Percentiles rank a stretch among this genome's conserved stretches.
phyloP scores from a whole-genome alignment of 2,113 vertebrate species.

The Potamarius usumacintae region DNA sequence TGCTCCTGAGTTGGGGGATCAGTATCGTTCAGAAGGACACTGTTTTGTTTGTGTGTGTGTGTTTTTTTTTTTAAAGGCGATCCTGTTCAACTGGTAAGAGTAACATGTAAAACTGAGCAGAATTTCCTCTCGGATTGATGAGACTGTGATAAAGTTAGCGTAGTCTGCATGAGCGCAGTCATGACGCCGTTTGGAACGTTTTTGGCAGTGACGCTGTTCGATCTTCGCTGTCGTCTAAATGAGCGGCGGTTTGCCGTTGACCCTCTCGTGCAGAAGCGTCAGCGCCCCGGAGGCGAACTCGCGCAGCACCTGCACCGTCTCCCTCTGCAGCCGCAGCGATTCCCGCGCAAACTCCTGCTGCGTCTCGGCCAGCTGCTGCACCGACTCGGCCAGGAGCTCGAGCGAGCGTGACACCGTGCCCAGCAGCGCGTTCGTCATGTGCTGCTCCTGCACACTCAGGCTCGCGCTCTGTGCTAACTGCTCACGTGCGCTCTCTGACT shows the following conservation, averaged over 20 bases:
- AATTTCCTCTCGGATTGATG: background rate
- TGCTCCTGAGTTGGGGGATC: background rate
- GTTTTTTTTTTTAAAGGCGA: background rate
- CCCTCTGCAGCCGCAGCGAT: constrained; percentile 74
- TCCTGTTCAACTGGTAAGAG: background rate
- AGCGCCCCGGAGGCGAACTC: constrained; percentile 74
- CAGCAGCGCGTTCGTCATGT: constrained; percentile 71
- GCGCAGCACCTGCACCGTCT: constrained; percentile 74
- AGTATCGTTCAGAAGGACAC: background rate
- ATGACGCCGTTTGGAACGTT: background rate
- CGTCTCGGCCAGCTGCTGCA: constrained; percentile 76
- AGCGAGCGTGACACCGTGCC: constrained; percentile 74
- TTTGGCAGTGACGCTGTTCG: background rate
- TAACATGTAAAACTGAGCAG: background rate
- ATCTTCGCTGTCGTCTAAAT: constrained; percentile 6
- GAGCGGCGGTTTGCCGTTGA: constrained; percentile 74
- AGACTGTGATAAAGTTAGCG: background rate
- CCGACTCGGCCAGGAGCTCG: constrained; percentile 75
- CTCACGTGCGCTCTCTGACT: constrained; percentile 39
- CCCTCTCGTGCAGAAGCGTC: constrained; percentile 75
- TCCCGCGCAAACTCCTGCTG: constrained; percentile 77
- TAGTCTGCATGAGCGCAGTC: background rate
- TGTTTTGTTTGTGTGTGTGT: too few relatives aligned
- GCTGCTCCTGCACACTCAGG: constrained; percentile 76
- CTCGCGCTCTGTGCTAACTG: constrained; percentile 61